phyloP scores from a whole-genome alignment of 2,113 vertebrate species.

The Dissostichus mawsoni region DNA sequence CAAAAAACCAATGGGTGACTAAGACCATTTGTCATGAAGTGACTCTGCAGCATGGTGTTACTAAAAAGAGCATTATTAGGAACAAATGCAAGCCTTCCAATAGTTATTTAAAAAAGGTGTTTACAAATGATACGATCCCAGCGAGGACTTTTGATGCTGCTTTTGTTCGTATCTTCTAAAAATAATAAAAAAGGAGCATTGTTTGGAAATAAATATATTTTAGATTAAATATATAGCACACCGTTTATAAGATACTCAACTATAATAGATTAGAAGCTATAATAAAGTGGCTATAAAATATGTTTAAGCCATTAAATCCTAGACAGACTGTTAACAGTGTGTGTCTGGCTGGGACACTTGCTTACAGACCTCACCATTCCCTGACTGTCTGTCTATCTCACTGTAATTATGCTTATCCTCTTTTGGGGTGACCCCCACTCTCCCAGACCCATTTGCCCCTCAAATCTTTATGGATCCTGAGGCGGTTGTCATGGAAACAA shows the following conservation, averaged over 20 bases:
- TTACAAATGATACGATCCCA: not conserved
- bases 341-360: slow-evolving; percentile 55
- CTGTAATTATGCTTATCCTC: slow-evolving; percentile 81
- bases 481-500: slow-evolving; percentile 83
- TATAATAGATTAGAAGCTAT: not conserved
- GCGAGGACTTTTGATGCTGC: not conserved
- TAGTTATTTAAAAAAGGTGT: not conserved
- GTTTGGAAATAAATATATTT: not conserved
- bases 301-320: slow-evolving; percentile 8
- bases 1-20: too few relatives aligned
- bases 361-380: slow-evolving; percentile 60
- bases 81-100: not conserved
- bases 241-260: not conserved
- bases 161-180: not conserved
- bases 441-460: slow-evolving; percentile 73
- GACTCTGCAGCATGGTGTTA: not conserved
- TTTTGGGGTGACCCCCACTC: slow-evolving; percentile 73
- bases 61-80: not conserved
- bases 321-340: slow-evolving; percentile 21
- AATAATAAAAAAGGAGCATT: too few relatives aligned
- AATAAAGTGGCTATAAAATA: not conserved
- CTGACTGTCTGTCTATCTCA: slow-evolving; percentile 62
- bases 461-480: slow-evolving; percentile 81
- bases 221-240: not conserved
- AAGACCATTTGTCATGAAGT: not conserved